Conservation (phyloP, 2,888 invertebrate genomes). For the Achlya flavicornis region DNA sequence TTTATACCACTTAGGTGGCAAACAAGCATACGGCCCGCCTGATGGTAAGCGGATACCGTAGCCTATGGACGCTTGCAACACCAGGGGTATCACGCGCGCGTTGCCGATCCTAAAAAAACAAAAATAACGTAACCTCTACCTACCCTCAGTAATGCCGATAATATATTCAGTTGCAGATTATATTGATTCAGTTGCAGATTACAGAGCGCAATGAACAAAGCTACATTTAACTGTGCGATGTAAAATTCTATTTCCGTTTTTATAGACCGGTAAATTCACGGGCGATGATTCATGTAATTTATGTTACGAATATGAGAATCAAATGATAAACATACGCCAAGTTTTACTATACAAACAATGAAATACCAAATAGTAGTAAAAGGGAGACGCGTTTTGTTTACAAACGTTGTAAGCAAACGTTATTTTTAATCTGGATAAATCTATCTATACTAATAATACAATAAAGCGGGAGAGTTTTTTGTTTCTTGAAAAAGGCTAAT, state of each 20-base stretch:
- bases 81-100: no score
- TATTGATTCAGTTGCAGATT: slow-evolving; percentile 1
- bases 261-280: slow-evolving; percentile 33
- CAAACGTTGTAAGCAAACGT: not conserved
- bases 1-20: no score
- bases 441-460: not conserved
- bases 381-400: not conserved
- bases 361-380: not conserved
- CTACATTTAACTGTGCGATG: slow-evolving; percentile 14
- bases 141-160: not conserved
- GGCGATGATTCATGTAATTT: slow-evolving; percentile 37
- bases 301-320: slow-evolving; percentile 14
- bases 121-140: no score
- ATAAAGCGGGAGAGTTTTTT: not conserved
- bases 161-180: slow-evolving; percentile 7
- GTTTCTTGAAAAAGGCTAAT: no score
- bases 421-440: no score
- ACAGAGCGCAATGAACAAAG: slow-evolving; percentile 14
- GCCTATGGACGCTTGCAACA: no score
- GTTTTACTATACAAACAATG: not conserved
- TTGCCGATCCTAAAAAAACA: no score
- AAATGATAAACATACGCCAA: slow-evolving; percentile 8
- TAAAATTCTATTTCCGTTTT: slow-evolving; percentile 43
- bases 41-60: no score
- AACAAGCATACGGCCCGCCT: no score